phyloP scores from a whole-genome alignment of 2,797 vertebrate species.

The Argya squamiceps region DNA sequence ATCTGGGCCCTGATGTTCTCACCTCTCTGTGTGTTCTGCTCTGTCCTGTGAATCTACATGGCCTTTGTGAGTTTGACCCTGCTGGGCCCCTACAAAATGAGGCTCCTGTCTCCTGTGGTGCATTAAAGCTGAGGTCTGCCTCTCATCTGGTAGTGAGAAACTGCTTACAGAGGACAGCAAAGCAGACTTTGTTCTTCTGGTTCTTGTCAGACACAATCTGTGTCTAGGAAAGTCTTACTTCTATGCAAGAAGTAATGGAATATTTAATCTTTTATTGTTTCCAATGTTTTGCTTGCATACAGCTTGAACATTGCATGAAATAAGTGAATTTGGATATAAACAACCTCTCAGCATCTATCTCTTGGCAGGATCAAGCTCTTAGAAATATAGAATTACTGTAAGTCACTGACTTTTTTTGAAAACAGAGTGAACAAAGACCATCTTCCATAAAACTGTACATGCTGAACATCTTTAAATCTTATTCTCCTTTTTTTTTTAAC shows the following conservation, averaged over 20 bases:
- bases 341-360: not conserved
- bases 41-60: rapidly evolving
- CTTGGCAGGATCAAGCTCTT: not conserved
- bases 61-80: not conserved
- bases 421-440: not conserved
- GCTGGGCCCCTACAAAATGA: not conserved
- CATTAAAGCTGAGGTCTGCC: not conserved
- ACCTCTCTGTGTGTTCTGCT: not conserved
- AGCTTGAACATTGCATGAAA: not conserved
- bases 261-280: not conserved
- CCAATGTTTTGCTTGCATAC: not conserved
- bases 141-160: not conserved
- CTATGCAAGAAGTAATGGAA: not conserved
- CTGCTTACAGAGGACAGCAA: not conserved
- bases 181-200: not conserved
- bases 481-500: not conserved
- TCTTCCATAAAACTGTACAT: not conserved
- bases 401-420: not conserved
- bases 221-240: not conserved
- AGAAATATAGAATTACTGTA: not conserved
- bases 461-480: not conserved
- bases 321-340: not conserved
- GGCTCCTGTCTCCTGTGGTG: not conserved
- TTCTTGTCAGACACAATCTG: not conserved
- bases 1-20: not conserved